Conservation (phyloP, 2,113 vertebrate species). For the Amblyopsis rosae region DNA sequence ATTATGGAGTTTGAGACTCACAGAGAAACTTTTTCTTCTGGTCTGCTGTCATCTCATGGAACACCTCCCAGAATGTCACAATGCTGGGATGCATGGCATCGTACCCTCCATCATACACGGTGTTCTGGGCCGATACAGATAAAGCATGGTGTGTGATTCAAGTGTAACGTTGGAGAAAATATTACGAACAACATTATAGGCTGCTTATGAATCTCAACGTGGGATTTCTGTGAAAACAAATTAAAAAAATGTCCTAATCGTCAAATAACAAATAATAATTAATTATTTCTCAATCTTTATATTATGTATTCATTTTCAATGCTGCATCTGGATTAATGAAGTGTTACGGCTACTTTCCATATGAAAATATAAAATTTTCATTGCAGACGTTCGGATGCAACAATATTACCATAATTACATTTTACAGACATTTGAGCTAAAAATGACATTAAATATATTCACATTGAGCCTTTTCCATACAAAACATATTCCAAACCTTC, state of each 20-base stretch:
- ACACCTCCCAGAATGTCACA: conserved; percentile 83
- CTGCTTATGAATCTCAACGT: too few relatives aligned
- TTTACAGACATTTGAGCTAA: background rate
- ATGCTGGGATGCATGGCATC: conserved; percentile 73
- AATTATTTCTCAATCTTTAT: too few relatives aligned
- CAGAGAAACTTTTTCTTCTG: conserved; percentile 83
- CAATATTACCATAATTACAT: too few relatives aligned
- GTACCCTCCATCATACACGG: conserved; percentile 72
- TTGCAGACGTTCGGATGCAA: too few relatives aligned
- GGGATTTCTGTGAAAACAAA: too few relatives aligned
- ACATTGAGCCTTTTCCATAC: background rate
- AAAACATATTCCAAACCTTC: conserved; percentile 63
- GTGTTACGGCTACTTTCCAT: too few relatives aligned
- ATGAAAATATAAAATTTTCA: too few relatives aligned
- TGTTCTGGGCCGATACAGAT: conserved; percentile 68
- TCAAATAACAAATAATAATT: too few relatives aligned
- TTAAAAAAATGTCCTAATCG: too few relatives aligned
- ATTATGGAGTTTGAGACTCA: conserved; percentile 59
- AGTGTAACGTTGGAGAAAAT: background rate
- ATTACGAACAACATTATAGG: too few relatives aligned
- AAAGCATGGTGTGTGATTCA: background rate
- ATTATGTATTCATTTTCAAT: too few relatives aligned
- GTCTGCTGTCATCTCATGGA: conserved; percentile 73
- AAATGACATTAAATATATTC: background rate
- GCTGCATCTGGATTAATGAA: too few relatives aligned